These are phyloP conservation scores for Corythucha ciliata DNA, from an alignment of 2,888 invertebrate species.

Conservation along the genomic window DNA sequence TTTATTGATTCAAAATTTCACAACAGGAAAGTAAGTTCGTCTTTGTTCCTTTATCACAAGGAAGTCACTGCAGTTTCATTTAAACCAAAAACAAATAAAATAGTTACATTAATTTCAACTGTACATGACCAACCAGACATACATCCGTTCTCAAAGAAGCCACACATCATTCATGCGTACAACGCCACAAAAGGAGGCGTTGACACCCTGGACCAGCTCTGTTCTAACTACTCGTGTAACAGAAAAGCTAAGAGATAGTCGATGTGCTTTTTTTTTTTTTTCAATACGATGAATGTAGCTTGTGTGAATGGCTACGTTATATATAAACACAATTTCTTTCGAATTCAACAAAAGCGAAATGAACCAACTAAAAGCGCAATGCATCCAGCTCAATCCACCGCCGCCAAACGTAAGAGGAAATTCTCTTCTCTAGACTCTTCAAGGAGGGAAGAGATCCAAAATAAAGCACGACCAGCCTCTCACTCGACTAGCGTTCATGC, in stretches of 20 bases:
- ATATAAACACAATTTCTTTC: constrained; percentile 16
- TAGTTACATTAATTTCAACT: background rate
- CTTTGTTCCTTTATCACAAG: background rate
- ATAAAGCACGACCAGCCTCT: no score
- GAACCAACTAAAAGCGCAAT: constrained; percentile 1
- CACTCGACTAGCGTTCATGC: constrained; percentile 17
- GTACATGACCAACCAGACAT: no score
- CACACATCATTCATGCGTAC: constrained; percentile 21
- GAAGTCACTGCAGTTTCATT: background rate
- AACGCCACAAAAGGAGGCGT: constrained; percentile 23
- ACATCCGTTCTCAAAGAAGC: no score
- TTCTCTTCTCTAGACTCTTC: no score
- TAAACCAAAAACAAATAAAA: background rate
- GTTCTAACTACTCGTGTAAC: constrained; percentile 15
- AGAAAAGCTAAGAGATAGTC: constrained; percentile 25
- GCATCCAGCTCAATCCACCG: no score
- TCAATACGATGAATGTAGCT: constrained; percentile 33
- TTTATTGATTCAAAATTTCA: background rate
- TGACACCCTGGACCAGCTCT: constrained; percentile 20
- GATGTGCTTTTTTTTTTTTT: constrained; percentile 33
- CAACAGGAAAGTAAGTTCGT: background rate
- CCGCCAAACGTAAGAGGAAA: no score
- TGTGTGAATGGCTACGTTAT: constrained; percentile 32
- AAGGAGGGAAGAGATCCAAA: no score
- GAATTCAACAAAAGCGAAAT: background rate